phyloP scores from a whole-genome alignment of 2,113 vertebrate genomes.

The Zingel zingel region DNA sequence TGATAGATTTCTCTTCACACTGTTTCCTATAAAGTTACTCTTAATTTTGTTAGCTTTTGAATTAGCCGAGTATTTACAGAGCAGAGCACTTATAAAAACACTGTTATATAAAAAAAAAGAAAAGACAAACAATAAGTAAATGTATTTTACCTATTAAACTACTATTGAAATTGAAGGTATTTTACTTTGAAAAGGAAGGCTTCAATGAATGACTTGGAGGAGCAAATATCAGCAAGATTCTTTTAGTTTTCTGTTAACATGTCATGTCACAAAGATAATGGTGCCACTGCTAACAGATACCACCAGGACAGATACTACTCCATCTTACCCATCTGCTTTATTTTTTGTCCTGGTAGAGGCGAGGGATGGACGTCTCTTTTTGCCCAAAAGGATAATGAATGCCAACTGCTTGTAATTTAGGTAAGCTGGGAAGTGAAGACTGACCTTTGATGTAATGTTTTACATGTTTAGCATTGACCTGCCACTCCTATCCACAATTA shows the following conservation, averaged over 20 bases:
- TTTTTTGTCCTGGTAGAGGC: background rate
- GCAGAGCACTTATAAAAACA: background rate
- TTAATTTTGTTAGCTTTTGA: background rate
- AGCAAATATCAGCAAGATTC: conserved; percentile 6
- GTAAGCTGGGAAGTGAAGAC: background rate
- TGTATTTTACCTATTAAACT: background rate
- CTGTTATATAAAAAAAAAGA: background rate
- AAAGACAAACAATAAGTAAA: background rate
- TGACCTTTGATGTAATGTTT: background rate
- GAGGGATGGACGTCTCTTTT: background rate
- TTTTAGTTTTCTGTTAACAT: conserved; percentile 4
- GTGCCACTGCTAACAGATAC: conserved; percentile 8
- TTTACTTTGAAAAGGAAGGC: background rate
- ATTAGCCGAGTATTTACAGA: background rate
- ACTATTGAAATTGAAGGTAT: background rate
- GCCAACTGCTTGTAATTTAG: background rate
- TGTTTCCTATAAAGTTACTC: background rate
- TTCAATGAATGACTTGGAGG: background rate
- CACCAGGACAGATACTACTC: background rate
- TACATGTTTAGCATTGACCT: background rate
- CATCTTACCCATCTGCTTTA: background rate
- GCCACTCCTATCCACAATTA: background rate
- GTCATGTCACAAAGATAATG: conserved; percentile 2
- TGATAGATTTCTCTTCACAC: background rate
- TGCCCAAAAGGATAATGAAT: background rate